These are phyloP conservation scores for Distichodus sexfasciatus DNA, from an alignment of 2,797 vertebrate genomes.

Conservation along the genomic window DNA sequence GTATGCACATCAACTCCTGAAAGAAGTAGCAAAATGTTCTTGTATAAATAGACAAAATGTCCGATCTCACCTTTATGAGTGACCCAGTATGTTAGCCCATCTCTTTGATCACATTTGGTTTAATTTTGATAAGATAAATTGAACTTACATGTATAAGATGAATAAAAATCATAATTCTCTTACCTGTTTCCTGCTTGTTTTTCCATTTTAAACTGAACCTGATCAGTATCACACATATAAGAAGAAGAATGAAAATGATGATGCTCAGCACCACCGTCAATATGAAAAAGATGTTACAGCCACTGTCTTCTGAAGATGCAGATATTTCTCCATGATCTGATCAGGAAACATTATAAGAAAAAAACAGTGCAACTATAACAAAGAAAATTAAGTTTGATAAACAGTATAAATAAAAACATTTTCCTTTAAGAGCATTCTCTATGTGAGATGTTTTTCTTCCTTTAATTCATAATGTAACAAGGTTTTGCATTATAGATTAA, in stretches of 20 bases:
- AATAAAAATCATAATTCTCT: neutral
- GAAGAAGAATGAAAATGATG: neutral
- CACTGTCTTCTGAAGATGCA: neutral
- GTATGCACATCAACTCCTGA: neutral
- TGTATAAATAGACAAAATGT: neutral
- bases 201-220: neutral
- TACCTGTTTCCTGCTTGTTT: slow-evolving; percentile 9
- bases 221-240: neutral
- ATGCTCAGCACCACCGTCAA: slow-evolving; percentile 1
- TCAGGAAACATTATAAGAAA: neutral
- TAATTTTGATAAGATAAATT: no score
- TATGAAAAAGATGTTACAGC: neutral
- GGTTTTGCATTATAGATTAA: no score
- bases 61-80: no score
- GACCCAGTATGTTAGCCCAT: no score
- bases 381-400: neutral
- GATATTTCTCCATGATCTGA: neutral
- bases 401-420: neutral
- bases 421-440: no score
- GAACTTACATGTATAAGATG: no score
- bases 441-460: no score
- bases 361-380: neutral
- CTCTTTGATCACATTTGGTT: no score
- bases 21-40: neutral
- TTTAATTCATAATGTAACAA: no score